Evolutionary conservation across 2,888 invertebrate genomes (phyloP).

Genomic region (Tanytarsus gracilentus): DNA sequence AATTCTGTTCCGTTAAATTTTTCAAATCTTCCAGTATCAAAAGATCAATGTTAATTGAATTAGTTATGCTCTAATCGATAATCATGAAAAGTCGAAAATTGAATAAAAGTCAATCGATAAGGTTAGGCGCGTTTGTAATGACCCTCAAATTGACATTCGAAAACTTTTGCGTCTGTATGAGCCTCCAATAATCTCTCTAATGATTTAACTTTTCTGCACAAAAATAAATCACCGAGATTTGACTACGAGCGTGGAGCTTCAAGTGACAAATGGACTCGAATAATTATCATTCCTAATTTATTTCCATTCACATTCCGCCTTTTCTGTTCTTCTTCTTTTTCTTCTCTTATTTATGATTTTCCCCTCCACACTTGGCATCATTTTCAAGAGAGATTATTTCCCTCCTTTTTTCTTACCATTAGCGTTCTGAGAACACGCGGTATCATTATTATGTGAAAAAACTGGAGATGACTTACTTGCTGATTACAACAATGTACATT

Average conservation of each 20-base stretch:
- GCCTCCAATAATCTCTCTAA: neutral
- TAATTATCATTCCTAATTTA: conserved; percentile 15
- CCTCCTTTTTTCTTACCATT: no score
- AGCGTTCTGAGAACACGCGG: no score
- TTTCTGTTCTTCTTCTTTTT: neutral
- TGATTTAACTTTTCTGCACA: neutral
- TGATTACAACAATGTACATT: neutral
- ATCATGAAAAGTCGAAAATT: no score
- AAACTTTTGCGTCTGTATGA: no score
- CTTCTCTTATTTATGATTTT: neutral
- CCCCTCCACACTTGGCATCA: neutral
- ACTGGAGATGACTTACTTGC: neutral
- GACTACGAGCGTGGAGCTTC: no score
- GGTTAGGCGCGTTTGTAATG: neutral
- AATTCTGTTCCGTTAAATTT: conserved; percentile 6
- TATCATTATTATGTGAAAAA: no score
- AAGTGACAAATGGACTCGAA: conserved; percentile 10
- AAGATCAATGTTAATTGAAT: no score
- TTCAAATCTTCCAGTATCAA: no score
- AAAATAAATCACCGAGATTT: neutral
- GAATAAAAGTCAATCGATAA: no score
- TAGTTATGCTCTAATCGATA: no score
- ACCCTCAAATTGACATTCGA: conserved; percentile 2
- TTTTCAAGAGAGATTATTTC: neutral
- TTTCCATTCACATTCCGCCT: neutral